phyloP scores from a whole-genome alignment of 2,797 vertebrate species.

The Lagocephalus sceleratus region DNA sequence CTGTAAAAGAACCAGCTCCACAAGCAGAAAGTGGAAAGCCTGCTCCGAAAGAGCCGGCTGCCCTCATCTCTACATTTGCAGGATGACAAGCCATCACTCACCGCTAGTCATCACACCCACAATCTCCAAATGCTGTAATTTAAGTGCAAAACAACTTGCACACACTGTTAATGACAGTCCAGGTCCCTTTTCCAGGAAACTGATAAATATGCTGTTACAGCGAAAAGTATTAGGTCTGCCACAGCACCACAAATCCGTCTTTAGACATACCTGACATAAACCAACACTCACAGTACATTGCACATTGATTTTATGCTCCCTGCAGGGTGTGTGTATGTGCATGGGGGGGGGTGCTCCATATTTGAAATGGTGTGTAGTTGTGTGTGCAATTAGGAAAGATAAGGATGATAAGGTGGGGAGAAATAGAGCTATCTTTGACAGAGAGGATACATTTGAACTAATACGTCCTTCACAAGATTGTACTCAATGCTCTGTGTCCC shows the following conservation, averaged over 20 bases:
- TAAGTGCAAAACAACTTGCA: slow-evolving; percentile 15
- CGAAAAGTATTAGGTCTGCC: slow-evolving; percentile 12
- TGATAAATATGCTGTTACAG: slow-evolving; percentile 27
- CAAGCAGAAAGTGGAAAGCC: slow-evolving; percentile 24
- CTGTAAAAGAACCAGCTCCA: not conserved
- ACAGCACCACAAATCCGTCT: slow-evolving; percentile 23
- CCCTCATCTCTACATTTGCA: slow-evolving; percentile 28
- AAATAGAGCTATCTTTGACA: slow-evolving; percentile 42
- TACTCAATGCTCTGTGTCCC: slow-evolving; percentile 40
- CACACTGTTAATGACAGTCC: not conserved
- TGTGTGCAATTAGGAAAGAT: slow-evolving; percentile 8
- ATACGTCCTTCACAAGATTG: slow-evolving; percentile 19
- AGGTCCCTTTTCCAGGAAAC: slow-evolving; percentile 10
- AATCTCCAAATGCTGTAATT: slow-evolving; percentile 8
- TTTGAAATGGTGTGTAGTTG: slow-evolving; percentile 13
- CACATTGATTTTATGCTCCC: slow-evolving; percentile 42
- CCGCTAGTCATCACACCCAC: slow-evolving; percentile 37
- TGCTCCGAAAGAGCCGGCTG: slow-evolving; percentile 42
- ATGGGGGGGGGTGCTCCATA: slow-evolving; percentile 16
- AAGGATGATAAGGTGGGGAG: slow-evolving; percentile 38
- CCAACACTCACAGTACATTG: slow-evolving; percentile 48
- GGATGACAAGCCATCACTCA: slow-evolving; percentile 34
- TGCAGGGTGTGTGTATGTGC: slow-evolving; percentile 35
- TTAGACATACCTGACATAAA: slow-evolving; percentile 29
- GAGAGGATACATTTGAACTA: slow-evolving; percentile 35